Evolutionary conservation across 2,113 vertebrate species (phyloP).

Genomic region (Brachyhypopomus gauderio): DNA sequence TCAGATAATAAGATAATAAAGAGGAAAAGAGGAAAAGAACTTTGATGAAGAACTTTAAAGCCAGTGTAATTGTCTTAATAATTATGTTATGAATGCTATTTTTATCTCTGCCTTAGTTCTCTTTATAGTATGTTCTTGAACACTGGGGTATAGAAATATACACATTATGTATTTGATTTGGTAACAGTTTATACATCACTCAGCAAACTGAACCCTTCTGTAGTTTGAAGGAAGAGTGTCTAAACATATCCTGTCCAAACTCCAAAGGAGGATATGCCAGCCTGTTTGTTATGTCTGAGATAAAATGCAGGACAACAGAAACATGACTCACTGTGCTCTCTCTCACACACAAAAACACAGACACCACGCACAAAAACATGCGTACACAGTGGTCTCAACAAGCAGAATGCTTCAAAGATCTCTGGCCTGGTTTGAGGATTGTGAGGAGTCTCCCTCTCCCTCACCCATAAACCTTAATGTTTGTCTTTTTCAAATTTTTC

Average conservation of each 20-base stretch:
- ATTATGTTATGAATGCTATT: background rate
- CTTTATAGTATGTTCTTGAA: background rate
- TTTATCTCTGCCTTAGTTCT: constrained; percentile 14
- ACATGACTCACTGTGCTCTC: constrained; percentile 10
- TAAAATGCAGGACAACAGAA: constrained; percentile 31
- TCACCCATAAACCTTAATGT: background rate
- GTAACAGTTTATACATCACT: background rate
- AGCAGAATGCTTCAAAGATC: constrained; percentile 39
- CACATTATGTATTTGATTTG: background rate
- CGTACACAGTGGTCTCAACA: background rate
- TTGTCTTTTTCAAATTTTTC: background rate
- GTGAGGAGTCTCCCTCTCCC: background rate
- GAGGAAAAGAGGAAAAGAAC: too few relatives aligned
- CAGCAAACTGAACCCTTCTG: background rate
- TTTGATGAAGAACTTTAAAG: background rate
- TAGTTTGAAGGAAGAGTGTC: background rate
- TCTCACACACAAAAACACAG: constrained; percentile 11
- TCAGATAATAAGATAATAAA: too few relatives aligned
- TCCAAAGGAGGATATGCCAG: background rate
- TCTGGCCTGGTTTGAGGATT: background rate
- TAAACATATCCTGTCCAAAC: constrained; percentile 24
- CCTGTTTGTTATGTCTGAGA: constrained; percentile 18
- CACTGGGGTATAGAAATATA: background rate
- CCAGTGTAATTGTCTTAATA: background rate
- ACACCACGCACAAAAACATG: constrained; percentile 16